Base-by-base conservation (phyloP, 2,113 vertebrate species). In the Paramormyrops kingsleyae region DNA sequence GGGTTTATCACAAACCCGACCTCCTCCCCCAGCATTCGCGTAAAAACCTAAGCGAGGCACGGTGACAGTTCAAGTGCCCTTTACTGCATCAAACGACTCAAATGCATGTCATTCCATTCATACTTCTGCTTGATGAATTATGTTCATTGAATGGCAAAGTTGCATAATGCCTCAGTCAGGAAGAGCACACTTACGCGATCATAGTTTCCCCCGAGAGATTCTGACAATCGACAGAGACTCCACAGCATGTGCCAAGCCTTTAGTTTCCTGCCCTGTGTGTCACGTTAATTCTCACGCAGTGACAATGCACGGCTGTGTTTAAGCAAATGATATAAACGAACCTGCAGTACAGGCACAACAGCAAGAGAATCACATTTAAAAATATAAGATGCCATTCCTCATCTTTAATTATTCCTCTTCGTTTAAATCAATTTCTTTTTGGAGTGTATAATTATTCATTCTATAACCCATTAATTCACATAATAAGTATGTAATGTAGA, bases 331-430 rank as follows among this genome's bases (percentile, higher is more conserved):
- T 80, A 80, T 42, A 19, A 80, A 42, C 35, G 1, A 80, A 80
- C 6, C 74, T 80, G 35, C 4, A 0, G 15, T 42, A 42, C 13
- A 17, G 74, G 35, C 6, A 84, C 83, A 84, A n/a, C 6, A 84
- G 42, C 17, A 84, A 44, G 24, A 84, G 47, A 84, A 84, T 24
- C 39, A 84, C 19, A 84, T 24, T n/a, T 44, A 47, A 84, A 84
- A 84, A 84, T n/a, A 84, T n/a, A 84, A 84, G 83, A 39, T 44
- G 19, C 83, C 21, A 39, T 84, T 47, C 83, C 44, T 46, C 17
- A 47, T n/a, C 19, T 44, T 84, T 84, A 84, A 84, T 84, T 84
- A 84, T 84, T 84, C 44, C 83, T 84, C 83, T 46, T 84, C 83
- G 44, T 84, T 84, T 84, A 46, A 39, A 84, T 84, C 44, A 46